Conservation (phyloP, 1,140 invertebrate species). For the Zaprionus camerounensis region DNA sequence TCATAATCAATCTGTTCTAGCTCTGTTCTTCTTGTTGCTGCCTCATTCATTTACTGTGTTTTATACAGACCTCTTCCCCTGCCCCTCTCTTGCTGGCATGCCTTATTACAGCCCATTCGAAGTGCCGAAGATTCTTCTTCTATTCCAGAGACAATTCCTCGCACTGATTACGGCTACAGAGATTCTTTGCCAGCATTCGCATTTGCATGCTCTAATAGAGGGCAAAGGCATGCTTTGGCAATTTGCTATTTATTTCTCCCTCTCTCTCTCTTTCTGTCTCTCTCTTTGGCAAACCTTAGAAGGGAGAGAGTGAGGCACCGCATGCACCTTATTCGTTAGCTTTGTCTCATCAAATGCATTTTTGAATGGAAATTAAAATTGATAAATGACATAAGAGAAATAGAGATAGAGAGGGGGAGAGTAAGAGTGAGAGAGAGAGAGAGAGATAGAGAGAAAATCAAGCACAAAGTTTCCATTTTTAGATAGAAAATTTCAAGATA, state of each 20-base stretch:
- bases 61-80: not conserved
- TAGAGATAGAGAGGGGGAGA: too few relatives aligned
- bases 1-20: slow-evolving; percentile 70
- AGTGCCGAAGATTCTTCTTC: slow-evolving; percentile 6
- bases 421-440: too few relatives aligned
- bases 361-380: not conserved
- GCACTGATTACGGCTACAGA: slow-evolving; percentile 6
- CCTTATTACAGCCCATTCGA: not conserved
- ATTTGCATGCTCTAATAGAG: not conserved
- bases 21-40: slow-evolving; percentile 17
- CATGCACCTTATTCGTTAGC: not conserved
- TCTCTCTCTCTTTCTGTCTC: not conserved
- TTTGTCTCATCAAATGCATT: not conserved
- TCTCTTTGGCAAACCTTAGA: not conserved
- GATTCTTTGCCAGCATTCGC: not conserved
- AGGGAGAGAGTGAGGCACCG: too few relatives aligned
- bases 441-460: too few relatives aligned
- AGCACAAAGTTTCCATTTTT: not conserved
- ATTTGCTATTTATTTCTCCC: not conserved
- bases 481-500: not conserved
- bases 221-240: not conserved
- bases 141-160: not conserved
- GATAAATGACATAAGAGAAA: not conserved
- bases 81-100: not conserved
- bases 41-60: slow-evolving; percentile 2